phyloP scores from a whole-genome alignment of 2,888 invertebrate genomes.

The Drosophila ezoana region DNA sequence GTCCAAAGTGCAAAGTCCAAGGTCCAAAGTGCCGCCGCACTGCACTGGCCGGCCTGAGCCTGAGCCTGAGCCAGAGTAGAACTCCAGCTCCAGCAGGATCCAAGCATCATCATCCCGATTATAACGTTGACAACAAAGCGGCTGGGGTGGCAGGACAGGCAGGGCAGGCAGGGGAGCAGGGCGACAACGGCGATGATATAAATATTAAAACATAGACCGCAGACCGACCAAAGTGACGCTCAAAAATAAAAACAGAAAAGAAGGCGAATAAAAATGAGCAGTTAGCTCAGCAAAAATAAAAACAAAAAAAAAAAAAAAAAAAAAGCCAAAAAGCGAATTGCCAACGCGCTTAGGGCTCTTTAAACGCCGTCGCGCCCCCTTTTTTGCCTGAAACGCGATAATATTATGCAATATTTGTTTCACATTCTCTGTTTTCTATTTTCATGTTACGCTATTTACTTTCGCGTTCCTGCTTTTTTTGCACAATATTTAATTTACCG shows the following conservation, averaged over 20 bases:
- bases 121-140: conserved; percentile 49
- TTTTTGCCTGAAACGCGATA: conserved; percentile 39
- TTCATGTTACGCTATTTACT: conserved; percentile 7
- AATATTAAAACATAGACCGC: conserved; percentile 59
- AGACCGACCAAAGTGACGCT: conserved; percentile 17
- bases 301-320: neutral
- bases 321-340: conserved; percentile 60
- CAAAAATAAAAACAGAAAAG: conserved; percentile 3
- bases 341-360: conserved; percentile 57
- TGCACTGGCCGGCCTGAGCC: conserved; percentile 29
- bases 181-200: conserved; percentile 46
- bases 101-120: conserved; percentile 21
- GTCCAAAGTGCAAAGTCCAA: conserved; percentile 40
- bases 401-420: conserved; percentile 70
- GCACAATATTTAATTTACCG: conserved; percentile 59
- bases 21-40: conserved; percentile 39
- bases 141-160: neutral
- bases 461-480: conserved; percentile 2
- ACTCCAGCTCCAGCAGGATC: neutral
- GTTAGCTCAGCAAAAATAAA: conserved; percentile 4
- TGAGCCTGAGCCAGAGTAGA: too few relatives aligned
- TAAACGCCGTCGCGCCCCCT: conserved; percentile 40
- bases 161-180: neutral
- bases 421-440: conserved; percentile 36
- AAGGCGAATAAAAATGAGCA: conserved; percentile 14